Percentiles rank a stretch among this genome's conserved stretches.
Conservation (phyloP, 2,113 vertebrate species). For the Athene cunicularia region DNA sequence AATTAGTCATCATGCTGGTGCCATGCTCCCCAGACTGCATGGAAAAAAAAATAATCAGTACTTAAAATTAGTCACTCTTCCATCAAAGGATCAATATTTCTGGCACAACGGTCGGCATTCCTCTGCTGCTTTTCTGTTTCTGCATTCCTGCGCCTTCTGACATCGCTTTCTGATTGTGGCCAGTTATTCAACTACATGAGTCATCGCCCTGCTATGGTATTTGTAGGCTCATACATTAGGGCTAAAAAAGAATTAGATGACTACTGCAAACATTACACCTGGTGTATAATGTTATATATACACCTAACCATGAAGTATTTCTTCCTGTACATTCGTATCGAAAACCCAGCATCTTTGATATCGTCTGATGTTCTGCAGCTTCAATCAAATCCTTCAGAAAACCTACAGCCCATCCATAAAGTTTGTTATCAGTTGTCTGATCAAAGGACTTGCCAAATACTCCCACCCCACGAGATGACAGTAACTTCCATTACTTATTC, state of each 20-base stretch:
- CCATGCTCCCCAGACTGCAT: neutral
- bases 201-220: neutral
- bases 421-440: neutral
- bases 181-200: neutral
- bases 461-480: neutral
- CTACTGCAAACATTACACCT: neutral
- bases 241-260: neutral
- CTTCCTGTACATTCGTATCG: neutral
- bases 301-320: neutral
- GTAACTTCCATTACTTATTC: neutral
- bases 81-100: constrained; percentile 24
- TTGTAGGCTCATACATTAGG: neutral
- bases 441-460: neutral
- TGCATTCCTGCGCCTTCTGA: constrained; percentile 23
- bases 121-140: neutral
- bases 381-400: neutral
- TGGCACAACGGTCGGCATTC: neutral
- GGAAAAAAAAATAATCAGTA: neutral
- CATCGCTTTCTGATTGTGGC: neutral
- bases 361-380: neutral
- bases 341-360: rapidly evolving
- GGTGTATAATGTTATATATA: no score
- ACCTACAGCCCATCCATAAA: neutral
- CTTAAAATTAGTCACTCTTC: neutral
- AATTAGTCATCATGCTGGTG: neutral